A percentile compares a stretch with the other conserved stretches of the same genome.
These are phyloP conservation scores for Oceanodroma tethys DNA, from an alignment of 2,113 vertebrate species.

Conservation along the genomic window DNA sequence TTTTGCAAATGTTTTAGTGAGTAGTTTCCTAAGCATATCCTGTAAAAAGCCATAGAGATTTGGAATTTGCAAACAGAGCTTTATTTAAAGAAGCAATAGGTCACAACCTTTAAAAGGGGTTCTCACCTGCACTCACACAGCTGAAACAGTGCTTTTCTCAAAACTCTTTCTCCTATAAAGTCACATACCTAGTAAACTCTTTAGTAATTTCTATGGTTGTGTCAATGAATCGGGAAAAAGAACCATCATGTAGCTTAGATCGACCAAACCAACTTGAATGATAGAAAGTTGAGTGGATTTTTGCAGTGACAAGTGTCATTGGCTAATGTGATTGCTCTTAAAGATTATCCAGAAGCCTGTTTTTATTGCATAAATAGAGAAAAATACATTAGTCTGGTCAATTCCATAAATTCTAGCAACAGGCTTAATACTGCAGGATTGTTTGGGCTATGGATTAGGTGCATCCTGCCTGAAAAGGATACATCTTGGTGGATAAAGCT, in stretches of 20 bases:
- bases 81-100: not conserved
- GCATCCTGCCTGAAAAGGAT: not conserved
- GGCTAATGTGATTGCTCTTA: not conserved
- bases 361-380: not conserved
- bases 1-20: not conserved
- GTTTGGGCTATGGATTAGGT: not conserved
- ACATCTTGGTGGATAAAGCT: not conserved
- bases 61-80: not conserved
- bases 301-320: not conserved
- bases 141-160: not conserved
- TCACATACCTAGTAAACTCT: not conserved
- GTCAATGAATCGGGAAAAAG: not conserved
- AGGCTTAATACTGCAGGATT: not conserved
- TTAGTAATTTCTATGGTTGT: fast-evolving
- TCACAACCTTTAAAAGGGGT: not conserved
- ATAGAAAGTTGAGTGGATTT: not conserved
- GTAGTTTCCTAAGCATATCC: not conserved
- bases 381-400: not conserved
- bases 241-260: not conserved
- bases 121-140: not conserved
- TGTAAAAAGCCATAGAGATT: not conserved
- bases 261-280: not conserved
- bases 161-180: not conserved
- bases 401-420: not conserved
- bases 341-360: not conserved